Conservation (phyloP, 2,797 vertebrate genomes). For the Cirrhinus mrigala region DNA sequence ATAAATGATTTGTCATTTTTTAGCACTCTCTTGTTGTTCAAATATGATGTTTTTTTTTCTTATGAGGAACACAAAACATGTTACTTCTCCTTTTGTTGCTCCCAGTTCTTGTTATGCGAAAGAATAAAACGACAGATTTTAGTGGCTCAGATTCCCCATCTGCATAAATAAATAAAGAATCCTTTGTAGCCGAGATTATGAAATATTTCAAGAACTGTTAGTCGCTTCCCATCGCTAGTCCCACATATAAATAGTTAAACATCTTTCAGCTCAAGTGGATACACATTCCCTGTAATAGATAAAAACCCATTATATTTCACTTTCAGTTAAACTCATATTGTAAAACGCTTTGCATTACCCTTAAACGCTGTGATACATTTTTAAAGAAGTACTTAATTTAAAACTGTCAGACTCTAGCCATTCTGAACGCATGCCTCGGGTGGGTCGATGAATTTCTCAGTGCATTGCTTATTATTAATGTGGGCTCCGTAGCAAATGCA, state of each 20-base stretch:
- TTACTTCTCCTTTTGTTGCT: not conserved
- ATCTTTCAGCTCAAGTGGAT: conserved; percentile 32
- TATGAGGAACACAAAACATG: not conserved
- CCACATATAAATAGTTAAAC: conserved; percentile 35
- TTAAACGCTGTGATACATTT: conserved; percentile 45
- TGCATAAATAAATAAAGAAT: conserved; percentile 18
- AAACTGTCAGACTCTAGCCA: conserved; percentile 5
- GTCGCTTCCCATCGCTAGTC: not conserved
- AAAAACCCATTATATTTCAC: conserved; percentile 42
- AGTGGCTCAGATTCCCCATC: not conserved
- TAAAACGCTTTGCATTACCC: conserved; percentile 45
- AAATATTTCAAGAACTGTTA: conserved; percentile 22
- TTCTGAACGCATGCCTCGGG: not conserved
- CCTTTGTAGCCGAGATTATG: conserved; percentile 19
- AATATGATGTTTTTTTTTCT: not conserved
- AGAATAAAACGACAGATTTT: not conserved
- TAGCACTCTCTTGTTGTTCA: not conserved
- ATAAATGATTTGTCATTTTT: not conserved
- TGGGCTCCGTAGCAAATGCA: conserved; percentile 24
- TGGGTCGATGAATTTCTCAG: conserved; percentile 39
- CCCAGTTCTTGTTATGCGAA: conserved; percentile 22
- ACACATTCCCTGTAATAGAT: conserved; percentile 30
- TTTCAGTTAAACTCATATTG: conserved; percentile 27
- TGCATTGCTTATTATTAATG: conserved; percentile 49
- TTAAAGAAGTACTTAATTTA: conserved; percentile 47